Conservation (phyloP, 2,888 invertebrate genomes). For the Drosophila longiperda region DNA sequence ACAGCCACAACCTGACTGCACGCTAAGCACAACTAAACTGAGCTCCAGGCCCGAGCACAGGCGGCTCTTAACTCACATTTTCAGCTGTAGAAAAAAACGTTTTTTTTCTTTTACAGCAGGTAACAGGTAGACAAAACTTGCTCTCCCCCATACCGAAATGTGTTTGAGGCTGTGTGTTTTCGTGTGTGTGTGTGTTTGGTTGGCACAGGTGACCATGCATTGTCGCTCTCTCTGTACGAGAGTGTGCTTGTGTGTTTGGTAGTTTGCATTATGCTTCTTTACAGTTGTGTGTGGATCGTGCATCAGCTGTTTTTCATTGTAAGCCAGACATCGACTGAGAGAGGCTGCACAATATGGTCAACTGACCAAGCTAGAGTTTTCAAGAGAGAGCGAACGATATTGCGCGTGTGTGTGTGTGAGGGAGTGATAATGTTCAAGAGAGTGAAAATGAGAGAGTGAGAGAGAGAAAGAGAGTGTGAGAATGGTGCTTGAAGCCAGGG, state of each 20-base stretch:
- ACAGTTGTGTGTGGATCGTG: conserved; percentile 13
- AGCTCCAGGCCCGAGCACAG: conserved; percentile 69
- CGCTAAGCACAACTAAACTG: conserved; percentile 79
- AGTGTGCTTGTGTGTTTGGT: neutral
- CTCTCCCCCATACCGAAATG: conserved; percentile 16
- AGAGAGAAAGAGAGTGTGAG: conserved; percentile 4
- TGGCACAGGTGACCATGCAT: conserved; percentile 21
- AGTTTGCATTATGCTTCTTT: conserved; percentile 27
- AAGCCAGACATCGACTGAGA: conserved; percentile 23
- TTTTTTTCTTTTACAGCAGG: conserved; percentile 22
- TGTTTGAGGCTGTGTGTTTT: conserved; percentile 18
- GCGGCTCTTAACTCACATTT: conserved; percentile 79
- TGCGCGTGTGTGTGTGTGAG: neutral
- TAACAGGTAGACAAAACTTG: conserved; percentile 52
- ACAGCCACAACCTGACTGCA: conserved; percentile 72
- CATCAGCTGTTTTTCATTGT: conserved; percentile 54
- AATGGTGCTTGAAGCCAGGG: conserved; percentile 31
- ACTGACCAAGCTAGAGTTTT: conserved; percentile 19
- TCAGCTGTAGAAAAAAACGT: conserved; percentile 13
- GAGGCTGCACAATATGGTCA: conserved; percentile 24
- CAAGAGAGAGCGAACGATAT: conserved; percentile 1
- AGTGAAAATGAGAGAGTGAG: neutral
- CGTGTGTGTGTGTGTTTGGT: conserved; percentile 16
- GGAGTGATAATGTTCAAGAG: neutral
- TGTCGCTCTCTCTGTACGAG: conserved; percentile 4